A percentile compares a stretch with the other conserved stretches of the same genome.
Evolutionary conservation across 2,113 vertebrate genomes (phyloP).

Genomic region (Dromaius novaehollandiae): DNA sequence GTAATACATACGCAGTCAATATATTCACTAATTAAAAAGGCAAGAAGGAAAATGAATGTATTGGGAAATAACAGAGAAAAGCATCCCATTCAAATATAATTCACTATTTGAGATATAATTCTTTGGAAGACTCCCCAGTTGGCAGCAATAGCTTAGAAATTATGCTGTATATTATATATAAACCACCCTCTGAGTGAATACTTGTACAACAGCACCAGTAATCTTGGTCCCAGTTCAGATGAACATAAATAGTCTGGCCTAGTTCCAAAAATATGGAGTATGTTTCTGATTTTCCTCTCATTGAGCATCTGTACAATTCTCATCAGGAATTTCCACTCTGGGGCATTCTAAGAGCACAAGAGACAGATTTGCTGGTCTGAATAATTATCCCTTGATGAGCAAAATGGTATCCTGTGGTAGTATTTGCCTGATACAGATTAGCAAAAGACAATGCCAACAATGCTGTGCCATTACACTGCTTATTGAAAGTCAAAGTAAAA

Average conservation of each 20-base stretch:
- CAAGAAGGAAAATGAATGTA: conserved; percentile 49
- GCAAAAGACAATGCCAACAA: background rate
- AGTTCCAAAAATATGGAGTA: conserved; percentile 11
- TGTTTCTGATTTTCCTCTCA: background rate
- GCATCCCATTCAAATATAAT: conserved; percentile 46
- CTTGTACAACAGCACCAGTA: conserved; percentile 37
- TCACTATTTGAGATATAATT: conserved; percentile 43
- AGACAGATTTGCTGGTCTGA: conserved; percentile 1
- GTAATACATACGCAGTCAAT: conserved; percentile 60
- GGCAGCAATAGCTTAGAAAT: conserved; percentile 55
- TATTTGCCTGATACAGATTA: background rate
- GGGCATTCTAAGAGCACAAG: conserved; percentile 8
- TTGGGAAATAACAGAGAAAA: conserved; percentile 59
- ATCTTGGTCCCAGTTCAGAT: conserved; percentile 11
- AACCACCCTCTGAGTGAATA: conserved; percentile 53
- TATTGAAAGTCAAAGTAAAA: conserved; percentile 9
- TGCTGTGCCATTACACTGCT: background rate
- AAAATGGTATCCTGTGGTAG: background rate
- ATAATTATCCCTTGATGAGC: background rate
- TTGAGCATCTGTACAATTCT: conserved; percentile 14
- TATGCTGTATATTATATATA: conserved; percentile 40
- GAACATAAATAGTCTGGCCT: conserved; percentile 32
- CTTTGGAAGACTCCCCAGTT: conserved; percentile 50
- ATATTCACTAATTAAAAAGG: conserved; percentile 67
- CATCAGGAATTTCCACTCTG: conserved; percentile 23